Conservation (phyloP, 2,113 vertebrate genomes). For the Planiliza haematocheilus region DNA sequence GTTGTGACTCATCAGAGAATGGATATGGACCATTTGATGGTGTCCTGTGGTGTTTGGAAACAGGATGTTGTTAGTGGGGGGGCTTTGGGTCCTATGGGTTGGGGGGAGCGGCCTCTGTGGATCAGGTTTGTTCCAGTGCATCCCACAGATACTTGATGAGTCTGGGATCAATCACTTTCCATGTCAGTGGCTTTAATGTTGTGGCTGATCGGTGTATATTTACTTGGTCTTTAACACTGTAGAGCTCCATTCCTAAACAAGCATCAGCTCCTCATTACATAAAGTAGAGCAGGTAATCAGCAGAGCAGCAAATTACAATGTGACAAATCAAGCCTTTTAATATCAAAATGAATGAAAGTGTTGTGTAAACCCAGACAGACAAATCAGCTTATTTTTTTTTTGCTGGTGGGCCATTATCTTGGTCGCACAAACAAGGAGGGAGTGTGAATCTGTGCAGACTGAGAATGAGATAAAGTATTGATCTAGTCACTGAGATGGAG, state of each 20-base stretch:
- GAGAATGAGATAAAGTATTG: constrained; percentile 47
- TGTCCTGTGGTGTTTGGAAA: too few species aligned
- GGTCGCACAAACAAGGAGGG: neutral
- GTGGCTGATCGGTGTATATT: too few species aligned
- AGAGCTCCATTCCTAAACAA: neutral
- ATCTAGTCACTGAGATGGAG: constrained; percentile 51
- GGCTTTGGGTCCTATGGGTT: too few species aligned
- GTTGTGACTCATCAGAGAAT: too few species aligned
- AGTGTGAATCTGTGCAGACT: constrained; percentile 28
- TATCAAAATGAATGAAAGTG: neutral
- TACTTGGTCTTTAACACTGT: too few species aligned
- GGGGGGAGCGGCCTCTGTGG: too few species aligned
- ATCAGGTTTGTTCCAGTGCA: too few species aligned
- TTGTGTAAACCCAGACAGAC: neutral
- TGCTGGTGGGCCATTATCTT: neutral
- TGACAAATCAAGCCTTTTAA: constrained; percentile 4
- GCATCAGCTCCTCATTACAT: neutral
- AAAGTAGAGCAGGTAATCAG: accelerated
- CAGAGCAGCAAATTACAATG: neutral
- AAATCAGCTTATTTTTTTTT: constrained; percentile 2
- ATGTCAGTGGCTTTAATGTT: too few species aligned
- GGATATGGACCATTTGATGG: too few species aligned
- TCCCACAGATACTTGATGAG: too few species aligned
- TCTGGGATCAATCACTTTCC: too few species aligned
- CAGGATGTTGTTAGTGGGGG: too few species aligned